Percentiles rank a stretch among this genome's conserved stretches.
Evolutionary conservation across 2,888 invertebrate species (phyloP).

Genomic region (Drosophila borealis): DNA sequence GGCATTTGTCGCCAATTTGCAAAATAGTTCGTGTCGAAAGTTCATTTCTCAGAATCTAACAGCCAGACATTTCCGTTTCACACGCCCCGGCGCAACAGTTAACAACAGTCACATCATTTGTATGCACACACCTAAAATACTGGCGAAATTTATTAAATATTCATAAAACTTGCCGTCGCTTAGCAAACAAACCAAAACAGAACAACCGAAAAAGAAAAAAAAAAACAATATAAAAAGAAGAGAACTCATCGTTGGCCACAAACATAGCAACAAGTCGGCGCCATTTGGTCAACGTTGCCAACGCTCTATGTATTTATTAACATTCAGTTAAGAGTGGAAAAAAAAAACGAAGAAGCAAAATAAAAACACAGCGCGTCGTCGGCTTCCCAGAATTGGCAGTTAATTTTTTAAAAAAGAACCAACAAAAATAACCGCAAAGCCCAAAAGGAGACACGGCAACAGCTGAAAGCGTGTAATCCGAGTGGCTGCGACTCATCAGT

Average conservation of each 20-base stretch:
- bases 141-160: conserved; percentile 69
- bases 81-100: conserved; percentile 47
- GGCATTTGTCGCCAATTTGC: conserved; percentile 11
- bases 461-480: conserved; percentile 50
- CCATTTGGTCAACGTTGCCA: conserved; percentile 41
- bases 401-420: conserved; percentile 68
- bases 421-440: conserved; percentile 36
- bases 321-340: conserved; percentile 58
- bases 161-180: conserved; percentile 51
- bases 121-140: conserved; percentile 45
- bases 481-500: conserved; percentile 18
- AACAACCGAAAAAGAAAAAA: conserved; percentile 6
- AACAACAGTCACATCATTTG: conserved; percentile 30
- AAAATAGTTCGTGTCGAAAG: conserved; percentile 38
- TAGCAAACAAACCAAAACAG: conserved; percentile 32
- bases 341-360: conserved; percentile 7
- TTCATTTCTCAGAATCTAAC: conserved; percentile 34
- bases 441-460: conserved; percentile 41
- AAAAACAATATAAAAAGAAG: conserved; percentile 6
- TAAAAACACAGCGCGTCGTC: conserved; percentile 34
- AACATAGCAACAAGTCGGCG: conserved; percentile 78
- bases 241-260: conserved; percentile 7
- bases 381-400: conserved; percentile 77
- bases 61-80: conserved; percentile 62
- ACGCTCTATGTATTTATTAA: conserved; percentile 63